phyloP scores from a whole-genome alignment of 2,888 invertebrate species.

The Drosophila falleni region DNA sequence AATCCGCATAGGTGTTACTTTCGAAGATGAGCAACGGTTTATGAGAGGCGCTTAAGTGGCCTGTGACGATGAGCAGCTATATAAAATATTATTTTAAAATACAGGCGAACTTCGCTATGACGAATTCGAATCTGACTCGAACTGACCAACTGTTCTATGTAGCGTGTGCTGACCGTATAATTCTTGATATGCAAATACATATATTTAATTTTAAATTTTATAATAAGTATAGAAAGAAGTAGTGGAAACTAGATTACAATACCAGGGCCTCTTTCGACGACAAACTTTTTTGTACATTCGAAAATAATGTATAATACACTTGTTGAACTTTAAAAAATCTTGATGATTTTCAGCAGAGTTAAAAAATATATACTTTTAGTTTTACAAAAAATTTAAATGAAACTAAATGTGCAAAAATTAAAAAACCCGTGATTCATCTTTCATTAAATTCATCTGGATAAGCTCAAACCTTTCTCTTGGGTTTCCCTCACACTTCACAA shows the following conservation, averaged over 20 bases:
- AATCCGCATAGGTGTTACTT: slow-evolving; percentile 36
- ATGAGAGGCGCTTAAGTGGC: slow-evolving; percentile 26
- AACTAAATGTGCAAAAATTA: neutral
- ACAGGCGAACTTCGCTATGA: slow-evolving; percentile 1
- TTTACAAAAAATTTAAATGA: neutral
- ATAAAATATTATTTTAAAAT: neutral
- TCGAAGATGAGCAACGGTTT: slow-evolving; percentile 32
- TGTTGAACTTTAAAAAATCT: too few species aligned
- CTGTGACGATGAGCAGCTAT: neutral
- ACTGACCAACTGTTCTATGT: neutral
- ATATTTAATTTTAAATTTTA: neutral
- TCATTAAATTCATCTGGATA: neutral
- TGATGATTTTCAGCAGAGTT: too few species aligned
- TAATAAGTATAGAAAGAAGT: neutral
- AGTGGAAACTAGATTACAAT: too few species aligned
- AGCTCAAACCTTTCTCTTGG: neutral
- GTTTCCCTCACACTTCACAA: neutral
- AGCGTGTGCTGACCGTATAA: neutral
- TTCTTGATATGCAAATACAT: neutral
- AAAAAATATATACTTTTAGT: too few species aligned
- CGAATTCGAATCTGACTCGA: neutral
- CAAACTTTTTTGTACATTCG: too few species aligned
- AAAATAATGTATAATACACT: too few species aligned
- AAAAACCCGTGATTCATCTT: neutral
- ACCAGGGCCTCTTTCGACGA: too few species aligned